These are phyloP conservation scores for Mimumesa dahlbomi DNA, from an alignment of 2,888 invertebrate species.

Conservation along the genomic window DNA sequence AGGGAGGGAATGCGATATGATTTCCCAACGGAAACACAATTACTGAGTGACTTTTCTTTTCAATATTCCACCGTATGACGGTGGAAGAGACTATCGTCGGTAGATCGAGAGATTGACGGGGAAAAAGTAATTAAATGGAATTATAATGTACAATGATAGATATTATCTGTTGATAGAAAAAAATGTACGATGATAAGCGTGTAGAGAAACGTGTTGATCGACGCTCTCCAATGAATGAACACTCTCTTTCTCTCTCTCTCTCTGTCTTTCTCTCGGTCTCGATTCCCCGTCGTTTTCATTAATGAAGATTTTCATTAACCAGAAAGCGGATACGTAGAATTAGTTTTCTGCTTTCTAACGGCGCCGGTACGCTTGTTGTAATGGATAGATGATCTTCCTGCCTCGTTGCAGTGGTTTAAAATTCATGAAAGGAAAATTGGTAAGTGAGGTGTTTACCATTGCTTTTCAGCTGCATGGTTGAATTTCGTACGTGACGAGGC, in stretches of 20 bases:
- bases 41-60: no score
- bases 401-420: background rate
- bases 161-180: background rate
- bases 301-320: constrained; percentile 21
- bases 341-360: constrained; percentile 41
- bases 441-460: background rate
- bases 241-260: no score
- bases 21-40: no score
- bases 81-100: no score
- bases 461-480: background rate
- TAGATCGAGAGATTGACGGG: no score
- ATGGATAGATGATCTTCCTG: background rate
- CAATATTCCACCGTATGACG: no score
- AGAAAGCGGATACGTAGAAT: constrained; percentile 26
- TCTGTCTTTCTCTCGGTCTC: no score
- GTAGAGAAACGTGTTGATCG: no score
- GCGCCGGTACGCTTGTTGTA: constrained; percentile 7
- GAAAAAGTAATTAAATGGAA: no score
- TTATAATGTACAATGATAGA: background rate
- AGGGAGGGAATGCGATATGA: background rate
- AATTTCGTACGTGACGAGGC: constrained; percentile 19
- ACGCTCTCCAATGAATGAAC: no score
- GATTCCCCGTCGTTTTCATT: constrained; percentile 14
- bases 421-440: background rate
- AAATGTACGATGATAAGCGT: no score